A percentile compares a stretch with the other conserved stretches of the same genome.
phyloP scores from a whole-genome alignment of 2,797 vertebrate genomes.

The Pseudomugil gertrudae region DNA sequence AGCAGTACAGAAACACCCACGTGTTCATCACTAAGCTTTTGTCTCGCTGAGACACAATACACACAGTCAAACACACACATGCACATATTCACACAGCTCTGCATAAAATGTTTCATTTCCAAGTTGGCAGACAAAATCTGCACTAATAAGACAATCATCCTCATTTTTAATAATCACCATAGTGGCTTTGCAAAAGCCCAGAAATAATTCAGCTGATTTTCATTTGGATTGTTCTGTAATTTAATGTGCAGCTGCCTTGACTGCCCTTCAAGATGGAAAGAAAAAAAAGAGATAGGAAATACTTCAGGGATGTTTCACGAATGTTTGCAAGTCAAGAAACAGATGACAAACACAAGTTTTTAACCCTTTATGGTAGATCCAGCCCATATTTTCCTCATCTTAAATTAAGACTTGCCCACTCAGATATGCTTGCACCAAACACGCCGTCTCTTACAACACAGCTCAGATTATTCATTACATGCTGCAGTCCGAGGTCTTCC shows the following conservation, averaged over 20 bases:
- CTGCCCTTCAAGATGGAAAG: conserved; percentile 26
- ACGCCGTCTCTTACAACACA: conserved; percentile 13
- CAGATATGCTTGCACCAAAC: conserved; percentile 37
- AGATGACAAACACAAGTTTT: neutral
- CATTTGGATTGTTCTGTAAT: conserved; percentile 25
- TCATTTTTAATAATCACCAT: conserved; percentile 35
- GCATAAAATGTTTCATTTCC: conserved; percentile 31
- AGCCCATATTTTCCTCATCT: neutral
- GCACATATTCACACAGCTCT: neutral
- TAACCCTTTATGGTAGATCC: conserved; percentile 12
- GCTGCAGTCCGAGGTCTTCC: neutral
- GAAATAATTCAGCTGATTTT: conserved; percentile 37
- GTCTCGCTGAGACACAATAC: conserved; percentile 12
- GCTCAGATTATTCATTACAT: neutral
- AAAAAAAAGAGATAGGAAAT: conserved; percentile 12
- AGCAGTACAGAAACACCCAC: conserved; percentile 44
- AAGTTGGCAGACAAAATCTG: conserved; percentile 14
- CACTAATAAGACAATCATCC: conserved; percentile 27
- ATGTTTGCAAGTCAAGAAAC: conserved; percentile 38
- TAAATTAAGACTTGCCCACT: conserved; percentile 27
- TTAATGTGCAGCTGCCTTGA: conserved; percentile 32
- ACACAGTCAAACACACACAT: neutral
- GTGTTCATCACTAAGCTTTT: conserved; percentile 20
- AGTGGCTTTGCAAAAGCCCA: conserved; percentile 16
- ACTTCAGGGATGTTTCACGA: conserved; percentile 15